Conservation (phyloP, 1,140 invertebrate genomes). For the Diabrotica undecimpunctata region DNA sequence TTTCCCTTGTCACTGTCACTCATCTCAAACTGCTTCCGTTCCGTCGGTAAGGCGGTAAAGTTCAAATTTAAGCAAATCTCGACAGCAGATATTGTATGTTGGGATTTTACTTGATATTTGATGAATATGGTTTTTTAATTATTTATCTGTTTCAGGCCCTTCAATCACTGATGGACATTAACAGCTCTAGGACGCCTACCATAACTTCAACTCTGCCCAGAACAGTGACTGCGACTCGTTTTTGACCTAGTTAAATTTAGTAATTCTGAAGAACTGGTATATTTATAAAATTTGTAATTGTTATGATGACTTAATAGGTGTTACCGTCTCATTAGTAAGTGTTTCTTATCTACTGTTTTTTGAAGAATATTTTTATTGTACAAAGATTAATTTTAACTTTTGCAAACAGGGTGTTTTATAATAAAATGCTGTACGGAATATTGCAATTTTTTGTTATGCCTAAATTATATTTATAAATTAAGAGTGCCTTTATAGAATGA, state of each 20-base stretch:
- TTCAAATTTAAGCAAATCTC: too few species aligned
- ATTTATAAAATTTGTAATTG: slow-evolving; percentile 34
- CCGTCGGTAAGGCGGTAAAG: too few species aligned
- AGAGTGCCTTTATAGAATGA: too few species aligned
- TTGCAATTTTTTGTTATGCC: too few species aligned
- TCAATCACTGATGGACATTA: slow-evolving; percentile 41
- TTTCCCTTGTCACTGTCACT: too few species aligned
- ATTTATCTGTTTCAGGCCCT: slow-evolving; percentile 30
- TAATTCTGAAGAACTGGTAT: slow-evolving; percentile 33
- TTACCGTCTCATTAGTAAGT: slow-evolving; percentile 25
- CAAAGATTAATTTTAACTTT: not conserved
- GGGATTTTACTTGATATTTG: too few species aligned
- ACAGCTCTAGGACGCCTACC: slow-evolving; percentile 33
- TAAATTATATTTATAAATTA: too few species aligned
- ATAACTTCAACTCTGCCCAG: slow-evolving; percentile 42
- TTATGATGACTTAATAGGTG: slow-evolving; percentile 26
- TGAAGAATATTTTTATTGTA: not conserved
- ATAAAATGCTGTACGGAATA: too few species aligned
- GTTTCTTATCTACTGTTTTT: slow-evolving; percentile 12
- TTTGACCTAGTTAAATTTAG: slow-evolving; percentile 45
- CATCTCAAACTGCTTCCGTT: too few species aligned
- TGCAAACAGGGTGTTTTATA: not conserved
- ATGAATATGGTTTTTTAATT: too few species aligned
- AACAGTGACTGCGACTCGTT: slow-evolving; percentile 45
- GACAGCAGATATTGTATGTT: too few species aligned